Evolutionary conservation across 2,797 vertebrate species (phyloP).

Genomic region (Smutsia temminckii): DNA sequence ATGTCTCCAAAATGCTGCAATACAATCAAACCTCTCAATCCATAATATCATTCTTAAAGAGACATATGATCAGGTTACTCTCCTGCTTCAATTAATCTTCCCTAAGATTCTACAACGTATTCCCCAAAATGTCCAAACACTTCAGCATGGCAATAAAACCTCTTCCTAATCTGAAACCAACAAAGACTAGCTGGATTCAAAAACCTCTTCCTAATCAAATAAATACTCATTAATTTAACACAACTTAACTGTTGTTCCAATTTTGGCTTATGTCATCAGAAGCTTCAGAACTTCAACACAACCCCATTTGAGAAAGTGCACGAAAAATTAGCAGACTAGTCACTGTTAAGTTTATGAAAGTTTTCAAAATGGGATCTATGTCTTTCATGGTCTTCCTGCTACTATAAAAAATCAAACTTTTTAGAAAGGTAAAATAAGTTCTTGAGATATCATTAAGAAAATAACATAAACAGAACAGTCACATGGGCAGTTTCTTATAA

Average conservation of each 20-base stretch:
- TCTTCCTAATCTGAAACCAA: not conserved
- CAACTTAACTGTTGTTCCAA: not conserved
- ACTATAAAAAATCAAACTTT: slow-evolving; percentile 15
- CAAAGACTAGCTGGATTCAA: not conserved
- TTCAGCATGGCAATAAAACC: not conserved
- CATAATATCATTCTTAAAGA: not conserved
- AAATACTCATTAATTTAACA: not conserved
- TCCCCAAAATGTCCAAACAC: not conserved
- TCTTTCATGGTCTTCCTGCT: not conserved
- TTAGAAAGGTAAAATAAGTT: not conserved
- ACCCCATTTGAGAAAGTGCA: not conserved
- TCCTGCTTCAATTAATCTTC: not conserved
- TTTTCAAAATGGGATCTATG: slow-evolving; percentile 25
- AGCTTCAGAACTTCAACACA: not conserved
- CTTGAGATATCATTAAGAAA: slow-evolving; percentile 22
- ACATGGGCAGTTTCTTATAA: not conserved
- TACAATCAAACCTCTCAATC: not conserved
- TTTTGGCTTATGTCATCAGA: not conserved
- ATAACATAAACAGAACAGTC: not conserved
- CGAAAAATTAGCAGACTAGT: not conserved
- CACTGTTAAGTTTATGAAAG: not conserved
- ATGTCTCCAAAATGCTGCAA: not conserved
- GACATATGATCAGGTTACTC: not conserved
- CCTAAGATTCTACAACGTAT: not conserved
- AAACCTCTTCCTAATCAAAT: slow-evolving; percentile 1